Conservation (phyloP, 1,140 invertebrate genomes). For the Lutraria rhynchaena region DNA sequence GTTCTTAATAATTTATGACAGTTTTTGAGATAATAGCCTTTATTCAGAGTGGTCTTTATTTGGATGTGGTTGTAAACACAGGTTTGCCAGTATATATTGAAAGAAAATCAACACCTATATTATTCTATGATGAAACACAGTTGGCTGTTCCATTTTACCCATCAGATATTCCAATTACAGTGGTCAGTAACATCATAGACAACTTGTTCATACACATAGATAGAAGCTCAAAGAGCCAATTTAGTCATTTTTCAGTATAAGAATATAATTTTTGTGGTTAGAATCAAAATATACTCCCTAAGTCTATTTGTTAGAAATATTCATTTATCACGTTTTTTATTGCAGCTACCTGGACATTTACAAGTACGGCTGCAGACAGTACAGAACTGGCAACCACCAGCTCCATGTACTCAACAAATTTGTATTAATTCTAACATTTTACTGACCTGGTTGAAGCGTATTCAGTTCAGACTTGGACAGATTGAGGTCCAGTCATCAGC, state of each 20-base stretch:
- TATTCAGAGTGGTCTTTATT: no score
- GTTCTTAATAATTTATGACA: no score
- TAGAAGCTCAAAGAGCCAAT: neutral
- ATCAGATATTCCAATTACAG: no score
- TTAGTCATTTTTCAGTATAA: neutral
- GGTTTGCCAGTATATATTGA: no score
- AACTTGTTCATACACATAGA: no score
- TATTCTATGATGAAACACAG: no score
- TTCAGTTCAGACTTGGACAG: conserved; percentile 99
- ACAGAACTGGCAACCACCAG: conserved; percentile 87
- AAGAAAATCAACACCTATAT: no score
- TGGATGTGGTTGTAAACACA: no score
- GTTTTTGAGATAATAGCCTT: no score
- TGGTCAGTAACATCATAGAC: no score
- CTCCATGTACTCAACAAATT: conserved; percentile 78
- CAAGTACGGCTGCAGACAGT: conserved; percentile 94
- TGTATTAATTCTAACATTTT: conserved; percentile 83
- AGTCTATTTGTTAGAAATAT: neutral
- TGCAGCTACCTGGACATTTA: conserved; percentile 93
- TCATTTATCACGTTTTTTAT: neutral
- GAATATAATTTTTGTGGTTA: neutral
- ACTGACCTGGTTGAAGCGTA: conserved; percentile 93
- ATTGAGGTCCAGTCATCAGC: conserved; percentile 98
- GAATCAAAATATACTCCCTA: neutral
- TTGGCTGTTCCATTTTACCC: no score